These are phyloP conservation scores for Apocheima hispidaria DNA, from an alignment of 2,888 invertebrate species.

Conservation along the genomic window DNA sequence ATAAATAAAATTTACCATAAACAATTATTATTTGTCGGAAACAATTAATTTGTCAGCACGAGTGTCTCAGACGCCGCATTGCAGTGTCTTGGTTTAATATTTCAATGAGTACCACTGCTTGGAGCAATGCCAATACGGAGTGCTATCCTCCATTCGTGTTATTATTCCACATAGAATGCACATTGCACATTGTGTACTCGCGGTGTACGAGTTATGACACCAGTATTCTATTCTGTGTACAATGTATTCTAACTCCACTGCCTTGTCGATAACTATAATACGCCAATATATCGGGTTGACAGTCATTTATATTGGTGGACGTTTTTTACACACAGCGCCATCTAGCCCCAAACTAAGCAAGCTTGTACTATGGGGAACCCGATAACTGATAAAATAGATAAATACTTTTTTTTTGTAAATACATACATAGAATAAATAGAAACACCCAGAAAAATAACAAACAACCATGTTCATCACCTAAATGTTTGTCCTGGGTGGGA, in stretches of 20 bases:
- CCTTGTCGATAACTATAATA: too few relatives aligned
- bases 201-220: conserved; percentile 24
- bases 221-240: conserved; percentile 1
- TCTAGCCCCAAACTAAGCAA: too few relatives aligned
- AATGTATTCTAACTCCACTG: background rate
- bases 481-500: too few relatives aligned
- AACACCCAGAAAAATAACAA: too few relatives aligned
- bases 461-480: too few relatives aligned
- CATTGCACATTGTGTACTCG: conserved; percentile 37
- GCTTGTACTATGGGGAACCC: too few relatives aligned
- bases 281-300: too few relatives aligned
- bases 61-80: conserved; percentile 73
- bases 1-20: conserved; percentile 35
- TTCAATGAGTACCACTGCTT: conserved; percentile 82
- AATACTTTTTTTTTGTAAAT: too few relatives aligned
- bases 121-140: conserved; percentile 73
- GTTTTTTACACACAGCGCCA: too few relatives aligned
- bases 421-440: too few relatives aligned
- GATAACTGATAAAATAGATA: too few relatives aligned
- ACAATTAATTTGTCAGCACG: conserved; percentile 58
- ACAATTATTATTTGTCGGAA: conserved; percentile 60
- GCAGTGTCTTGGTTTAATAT: conserved; percentile 84
- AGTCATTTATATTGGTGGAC: too few relatives aligned
- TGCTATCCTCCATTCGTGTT: conserved; percentile 50
- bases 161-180: conserved; percentile 50